Base-by-base conservation (phyloP, 92 coral and sea anemone species). In the Ricordea florida region DNA sequence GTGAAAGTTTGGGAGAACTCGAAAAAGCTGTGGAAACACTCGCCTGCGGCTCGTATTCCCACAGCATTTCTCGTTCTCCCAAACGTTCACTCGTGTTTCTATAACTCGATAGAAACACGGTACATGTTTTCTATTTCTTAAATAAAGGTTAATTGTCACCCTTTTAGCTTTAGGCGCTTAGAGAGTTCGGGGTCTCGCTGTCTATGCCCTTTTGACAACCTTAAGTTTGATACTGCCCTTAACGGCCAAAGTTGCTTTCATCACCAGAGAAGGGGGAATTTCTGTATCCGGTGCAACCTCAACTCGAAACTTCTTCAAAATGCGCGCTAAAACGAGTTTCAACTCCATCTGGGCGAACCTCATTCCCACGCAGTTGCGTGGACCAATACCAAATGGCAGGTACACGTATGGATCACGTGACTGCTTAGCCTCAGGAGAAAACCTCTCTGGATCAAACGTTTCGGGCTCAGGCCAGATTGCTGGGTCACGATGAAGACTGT, bases 301-400 rank as follows among this genome's bases (percentile, higher is more conserved):
- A 20, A 86, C 58, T 6, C 69, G 52, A 40, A 27, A 86, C 52
- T 67, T 81, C 72, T 81, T 87, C 76, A 87, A 61, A 28, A 87
- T 58, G n/a, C 87, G 60, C 7, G 70, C 80, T 57, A 89, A 23
- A 14, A 77, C 88, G 22, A 89, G 52, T 30, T 80, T 89, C 68
- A 89, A 80, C 52, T 85, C 91, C 83, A 88, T 53, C 76, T 59
- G 87, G 4, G 86, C 93, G 53, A 88, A 88, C 61, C 93, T 63
- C 92, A 82, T 68, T 22, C 90, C 90, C 16, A 80, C 67, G 52
- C 90, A 85, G 36, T 61, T 70, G 32, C 46, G 86, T 3, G 90
- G 90, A 8, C 90, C 90, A 1, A 70, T 80, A 26, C 90, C 86
- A 66, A 78, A 80, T 2, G 82, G 77, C 60, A 81, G 47, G 61